These are phyloP conservation scores for Spongilla lacustris DNA, from an alignment of 37 sponge, comb jelly and placozoan genomes.

Conservation along the genomic window DNA sequence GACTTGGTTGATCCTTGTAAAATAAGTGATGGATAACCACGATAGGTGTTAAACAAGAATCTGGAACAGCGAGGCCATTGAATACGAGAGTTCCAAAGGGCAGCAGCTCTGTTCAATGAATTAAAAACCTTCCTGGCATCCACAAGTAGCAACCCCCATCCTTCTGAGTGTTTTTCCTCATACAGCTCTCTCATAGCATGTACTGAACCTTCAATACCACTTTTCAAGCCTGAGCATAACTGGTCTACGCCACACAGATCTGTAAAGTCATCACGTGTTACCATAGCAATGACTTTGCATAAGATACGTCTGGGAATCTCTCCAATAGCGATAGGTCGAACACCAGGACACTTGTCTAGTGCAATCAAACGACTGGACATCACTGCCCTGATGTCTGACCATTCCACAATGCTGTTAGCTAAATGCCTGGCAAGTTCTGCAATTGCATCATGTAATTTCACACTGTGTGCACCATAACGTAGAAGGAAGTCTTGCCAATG, in stretches of 20 bases:
- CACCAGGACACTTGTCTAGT: conserved; percentile 13
- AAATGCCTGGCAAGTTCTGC: conserved; percentile 3
- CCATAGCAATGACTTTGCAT: conserved; percentile 20
- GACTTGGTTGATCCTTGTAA: not conserved
- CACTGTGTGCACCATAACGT: conserved; percentile 29
- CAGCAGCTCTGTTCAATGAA: not conserved
- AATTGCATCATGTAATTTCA: conserved; percentile 2
- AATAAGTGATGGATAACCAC: conserved; percentile 19
- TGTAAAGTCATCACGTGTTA: conserved; percentile 17
- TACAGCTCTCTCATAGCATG: conserved; percentile 38
- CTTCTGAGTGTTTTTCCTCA: conserved; percentile 24
- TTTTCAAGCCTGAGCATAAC: conserved; percentile 27
- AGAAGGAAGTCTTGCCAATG: no score
- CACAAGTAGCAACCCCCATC: conserved; percentile 30
- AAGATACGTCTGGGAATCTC: conserved; percentile 11
- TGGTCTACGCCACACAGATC: conserved; percentile 25
- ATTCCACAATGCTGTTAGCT: no score
- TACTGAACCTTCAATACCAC: conserved; percentile 50
- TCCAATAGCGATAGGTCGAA: not conserved
- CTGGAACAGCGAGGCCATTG: conserved; percentile 37
- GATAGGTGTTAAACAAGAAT: conserved; percentile 46
- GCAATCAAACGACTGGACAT: conserved; percentile 2
- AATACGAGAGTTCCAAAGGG: conserved; percentile 17
- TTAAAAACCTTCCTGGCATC: conserved; percentile 33
- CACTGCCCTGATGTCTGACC: no score